phyloP scores from a whole-genome alignment of 2,888 invertebrate species.

The Invenusta paracnida region DNA sequence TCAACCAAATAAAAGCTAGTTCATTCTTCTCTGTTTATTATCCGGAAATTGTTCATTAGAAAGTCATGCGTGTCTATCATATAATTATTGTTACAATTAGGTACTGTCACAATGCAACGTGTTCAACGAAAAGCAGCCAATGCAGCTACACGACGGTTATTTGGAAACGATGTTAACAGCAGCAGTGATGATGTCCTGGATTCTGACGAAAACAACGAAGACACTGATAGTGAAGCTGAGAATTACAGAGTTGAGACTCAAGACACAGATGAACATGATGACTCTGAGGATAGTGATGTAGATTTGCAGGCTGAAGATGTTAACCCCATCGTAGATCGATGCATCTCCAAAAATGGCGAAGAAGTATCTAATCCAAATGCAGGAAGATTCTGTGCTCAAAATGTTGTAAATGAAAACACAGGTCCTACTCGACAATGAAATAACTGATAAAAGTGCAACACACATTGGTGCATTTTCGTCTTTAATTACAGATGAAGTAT shows the following conservation, averaged over 20 bases:
- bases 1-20: neutral
- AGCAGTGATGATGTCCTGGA: neutral
- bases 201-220: neutral
- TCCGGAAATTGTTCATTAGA: neutral
- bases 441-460: neutral
- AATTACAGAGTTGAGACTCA: neutral
- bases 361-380: neutral
- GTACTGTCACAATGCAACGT: neutral
- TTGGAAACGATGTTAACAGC: neutral
- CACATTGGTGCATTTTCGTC: neutral
- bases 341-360: neutral
- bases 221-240: neutral
- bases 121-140: too few species aligned
- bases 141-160: too few species aligned
- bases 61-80: neutral
- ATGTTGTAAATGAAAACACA: neutral
- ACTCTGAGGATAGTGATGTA: neutral
- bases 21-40: neutral
- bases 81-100: neutral
- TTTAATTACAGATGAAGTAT: too few species aligned
- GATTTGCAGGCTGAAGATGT: neutral
- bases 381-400: neutral
- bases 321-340: neutral
- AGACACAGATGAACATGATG: neutral
- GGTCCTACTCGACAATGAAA: neutral